These are phyloP conservation scores for Clarias gariepinus DNA, from an alignment of 2,113 vertebrate genomes.

Conservation along the genomic window DNA sequence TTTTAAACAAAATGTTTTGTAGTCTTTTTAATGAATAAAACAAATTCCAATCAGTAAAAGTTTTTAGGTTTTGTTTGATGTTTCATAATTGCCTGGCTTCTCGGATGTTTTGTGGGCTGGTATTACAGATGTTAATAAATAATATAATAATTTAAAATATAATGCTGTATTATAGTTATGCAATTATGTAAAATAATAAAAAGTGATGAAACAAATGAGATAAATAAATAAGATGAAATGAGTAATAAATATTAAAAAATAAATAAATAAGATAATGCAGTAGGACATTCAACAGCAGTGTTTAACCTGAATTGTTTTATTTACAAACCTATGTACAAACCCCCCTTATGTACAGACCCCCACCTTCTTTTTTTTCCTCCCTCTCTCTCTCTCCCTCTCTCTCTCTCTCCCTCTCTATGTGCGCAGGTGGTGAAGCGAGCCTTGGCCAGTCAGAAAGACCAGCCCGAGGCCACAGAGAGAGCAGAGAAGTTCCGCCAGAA, in stretches of 20 bases:
- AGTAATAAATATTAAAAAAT: not conserved
- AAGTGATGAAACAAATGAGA: too few species aligned
- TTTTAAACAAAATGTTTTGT: not conserved
- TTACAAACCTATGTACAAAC: too few species aligned
- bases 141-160: not conserved
- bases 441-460: constrained; percentile 88
- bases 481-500: constrained; percentile 95
- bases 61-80: not conserved
- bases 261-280: not conserved
- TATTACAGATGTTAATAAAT: not conserved
- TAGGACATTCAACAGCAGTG: not conserved
- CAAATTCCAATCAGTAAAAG: not conserved
- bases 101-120: too few species aligned
- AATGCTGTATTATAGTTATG: not conserved
- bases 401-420: not conserved
- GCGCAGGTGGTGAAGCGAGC: constrained; percentile 92
- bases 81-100: not conserved
- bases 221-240: not conserved
- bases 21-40: not conserved
- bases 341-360: too few species aligned
- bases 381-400: too few species aligned
- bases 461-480: constrained; percentile 76
- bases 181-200: not conserved
- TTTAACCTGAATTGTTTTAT: not conserved
- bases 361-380: not conserved